A percentile compares a stretch with the other conserved stretches of the same genome.
phyloP scores from a whole-genome alignment of 2,113 vertebrate genomes.

The Marcusenius ussheri region DNA sequence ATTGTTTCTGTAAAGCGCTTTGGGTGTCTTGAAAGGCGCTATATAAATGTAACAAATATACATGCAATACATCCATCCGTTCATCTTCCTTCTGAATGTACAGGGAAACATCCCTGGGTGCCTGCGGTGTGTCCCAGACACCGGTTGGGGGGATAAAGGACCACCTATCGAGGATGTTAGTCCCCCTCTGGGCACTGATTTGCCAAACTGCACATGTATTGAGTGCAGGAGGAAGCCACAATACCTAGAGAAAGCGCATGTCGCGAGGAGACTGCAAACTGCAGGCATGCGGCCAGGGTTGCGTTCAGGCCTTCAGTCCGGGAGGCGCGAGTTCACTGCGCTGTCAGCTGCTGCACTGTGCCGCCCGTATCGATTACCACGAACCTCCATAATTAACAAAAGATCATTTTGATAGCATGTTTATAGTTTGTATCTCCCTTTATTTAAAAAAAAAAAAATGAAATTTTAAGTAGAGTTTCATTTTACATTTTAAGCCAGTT shows the following conservation, averaged over 20 bases:
- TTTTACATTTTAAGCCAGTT: neutral
- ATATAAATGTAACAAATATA: too few relatives aligned
- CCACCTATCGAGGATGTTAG: neutral
- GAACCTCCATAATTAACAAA: neutral
- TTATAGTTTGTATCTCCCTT: neutral
- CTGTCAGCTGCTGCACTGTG: neutral
- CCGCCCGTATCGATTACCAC: neutral
- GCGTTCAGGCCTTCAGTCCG: neutral
- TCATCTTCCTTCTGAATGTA: neutral
- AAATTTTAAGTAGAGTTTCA: neutral
- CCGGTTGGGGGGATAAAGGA: too few relatives aligned
- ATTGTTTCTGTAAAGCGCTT: too few relatives aligned
- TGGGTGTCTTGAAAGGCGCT: too few relatives aligned
- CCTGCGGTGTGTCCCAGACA: too few relatives aligned
- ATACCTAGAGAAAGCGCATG: neutral
- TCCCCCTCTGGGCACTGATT: neutral
- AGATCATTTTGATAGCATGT: neutral
- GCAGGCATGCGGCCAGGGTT: neutral
- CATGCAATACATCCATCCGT: too few relatives aligned
- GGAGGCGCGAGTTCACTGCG: neutral
- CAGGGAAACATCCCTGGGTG: too few relatives aligned
- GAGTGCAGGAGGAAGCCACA: neutral
- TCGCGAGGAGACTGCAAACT: neutral
- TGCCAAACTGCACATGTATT: too few relatives aligned
- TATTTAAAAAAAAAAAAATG: neutral